Percentiles rank a stretch among this genome's conserved stretches.
These are phyloP conservation scores for Erythrocebus patas DNA, from an alignment of 2,113 vertebrate species.

Conservation along the genomic window DNA sequence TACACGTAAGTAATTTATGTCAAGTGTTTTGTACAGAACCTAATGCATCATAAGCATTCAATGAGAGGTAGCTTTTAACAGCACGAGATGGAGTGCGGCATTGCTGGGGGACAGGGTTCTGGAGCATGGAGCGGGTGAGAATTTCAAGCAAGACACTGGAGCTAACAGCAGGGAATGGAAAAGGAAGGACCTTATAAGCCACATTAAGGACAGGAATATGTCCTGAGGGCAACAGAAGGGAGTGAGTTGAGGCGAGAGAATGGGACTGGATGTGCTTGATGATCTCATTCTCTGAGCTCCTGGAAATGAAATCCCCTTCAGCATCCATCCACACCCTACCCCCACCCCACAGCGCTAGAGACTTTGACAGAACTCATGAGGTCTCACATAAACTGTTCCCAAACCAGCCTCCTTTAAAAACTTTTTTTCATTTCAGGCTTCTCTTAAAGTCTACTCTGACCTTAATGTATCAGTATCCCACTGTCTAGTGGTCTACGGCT, in stretches of 20 bases:
- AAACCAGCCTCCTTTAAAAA: not conserved
- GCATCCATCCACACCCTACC: too few relatives aligned
- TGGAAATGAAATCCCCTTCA: not conserved
- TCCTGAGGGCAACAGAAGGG: not conserved
- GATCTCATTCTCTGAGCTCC: not conserved
- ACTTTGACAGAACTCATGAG: not conserved
- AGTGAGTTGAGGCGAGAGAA: not conserved
- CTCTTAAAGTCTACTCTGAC: not conserved
- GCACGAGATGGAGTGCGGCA: not conserved
- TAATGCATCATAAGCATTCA: not conserved
- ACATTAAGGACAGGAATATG: not conserved
- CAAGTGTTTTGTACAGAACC: not conserved
- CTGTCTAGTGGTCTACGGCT: not conserved
- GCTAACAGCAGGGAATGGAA: not conserved
- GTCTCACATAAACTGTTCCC: not conserved
- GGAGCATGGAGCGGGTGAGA: not conserved
- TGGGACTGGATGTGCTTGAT: not conserved
- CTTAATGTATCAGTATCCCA: not conserved
- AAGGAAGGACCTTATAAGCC: not conserved
- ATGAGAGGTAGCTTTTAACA: not conserved
- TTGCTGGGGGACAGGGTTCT: not conserved
- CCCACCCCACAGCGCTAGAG: not conserved
- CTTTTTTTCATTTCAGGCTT: not conserved
- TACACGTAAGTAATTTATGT: not conserved
- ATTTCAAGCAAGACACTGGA: not conserved